Evolutionary conservation across 1,140 invertebrate species (phyloP), one percentile per base, ranked within the genome.

Genomic region (Helicoverpa armigera): DNA sequence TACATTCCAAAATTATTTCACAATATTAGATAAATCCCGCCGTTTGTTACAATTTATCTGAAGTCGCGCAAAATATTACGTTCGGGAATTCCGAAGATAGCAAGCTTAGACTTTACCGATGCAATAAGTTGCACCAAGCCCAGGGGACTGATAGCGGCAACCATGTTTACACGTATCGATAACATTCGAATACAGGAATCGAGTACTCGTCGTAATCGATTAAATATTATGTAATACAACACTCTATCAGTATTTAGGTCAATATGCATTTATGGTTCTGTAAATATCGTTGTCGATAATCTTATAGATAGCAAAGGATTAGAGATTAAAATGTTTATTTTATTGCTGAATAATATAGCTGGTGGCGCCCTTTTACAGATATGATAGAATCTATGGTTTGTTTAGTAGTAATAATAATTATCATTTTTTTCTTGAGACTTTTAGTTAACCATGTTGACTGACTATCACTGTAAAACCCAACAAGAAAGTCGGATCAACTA

Each of bases 211-310:
- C 9, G 9, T 50, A 69, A 69, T 69, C 65, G 18, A 13, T 50
- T 69, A 50, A 50, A 69, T 50, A 69, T 69, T 69, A 69, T 69
- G 43, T 50, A 48, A 69, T 50, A 69, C n/a, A 50, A 65, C 23
- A 3, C 31, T 50, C 2, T 54, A 70, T 70, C 67, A 81, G 83
- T 50, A 69, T 53, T 60, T 43, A 54, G 31, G 4, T 69, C 69
- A 54, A 50, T 50, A 69, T 67, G 31, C 31, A 63, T 35, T 35
- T 70, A 13, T 29, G 18, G 51, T 23, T 11, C 48, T 51, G 13
- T 70, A 31, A 16, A 10, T 14, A 23, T 14, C 10, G 13, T 29
- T 70, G 2, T 9, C 16, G n/a, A 35, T 69, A 14, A 69, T 69
- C 18, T 69, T n/a, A 5, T 2, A 18, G 48, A 70, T 70, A 70